Conservation (phyloP, 2,888 invertebrate genomes). For the Tinea pellionella region DNA sequence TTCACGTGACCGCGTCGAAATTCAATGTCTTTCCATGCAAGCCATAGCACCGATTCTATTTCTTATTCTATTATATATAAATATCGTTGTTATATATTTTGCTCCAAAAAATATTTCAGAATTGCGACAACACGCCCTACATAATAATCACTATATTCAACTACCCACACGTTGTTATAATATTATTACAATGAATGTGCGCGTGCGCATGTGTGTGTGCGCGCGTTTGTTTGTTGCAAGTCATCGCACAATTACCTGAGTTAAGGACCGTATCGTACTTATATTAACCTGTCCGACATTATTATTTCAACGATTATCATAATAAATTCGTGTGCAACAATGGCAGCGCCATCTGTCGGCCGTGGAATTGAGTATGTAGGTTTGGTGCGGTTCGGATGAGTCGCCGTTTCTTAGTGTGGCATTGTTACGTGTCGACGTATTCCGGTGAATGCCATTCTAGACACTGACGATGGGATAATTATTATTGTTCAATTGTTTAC, state of each 20-base stretch:
- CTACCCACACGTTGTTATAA: background rate
- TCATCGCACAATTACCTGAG: background rate
- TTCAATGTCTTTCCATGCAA: too few relatives aligned
- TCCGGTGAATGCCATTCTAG: too few relatives aligned
- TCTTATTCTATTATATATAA: too few relatives aligned
- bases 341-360: background rate
- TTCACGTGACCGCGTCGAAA: too few relatives aligned
- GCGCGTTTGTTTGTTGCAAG: background rate
- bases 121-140: too few relatives aligned
- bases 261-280: background rate
- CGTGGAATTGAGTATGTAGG: too few relatives aligned
- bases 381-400: too few relatives aligned
- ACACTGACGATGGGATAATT: too few relatives aligned
- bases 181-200: background rate
- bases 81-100: too few relatives aligned
- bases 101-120: too few relatives aligned
- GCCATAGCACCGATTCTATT: too few relatives aligned
- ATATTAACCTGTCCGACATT: background rate
- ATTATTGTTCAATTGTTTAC: background rate
- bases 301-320: background rate
- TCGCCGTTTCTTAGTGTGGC: background rate
- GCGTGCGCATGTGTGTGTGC: background rate
- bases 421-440: too few relatives aligned
- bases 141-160: background rate
- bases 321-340: background rate